These are phyloP conservation scores for Zoanthus gigantus DNA, from an alignment of 92 coral and sea anemone genomes.

Conservation along the genomic window DNA sequence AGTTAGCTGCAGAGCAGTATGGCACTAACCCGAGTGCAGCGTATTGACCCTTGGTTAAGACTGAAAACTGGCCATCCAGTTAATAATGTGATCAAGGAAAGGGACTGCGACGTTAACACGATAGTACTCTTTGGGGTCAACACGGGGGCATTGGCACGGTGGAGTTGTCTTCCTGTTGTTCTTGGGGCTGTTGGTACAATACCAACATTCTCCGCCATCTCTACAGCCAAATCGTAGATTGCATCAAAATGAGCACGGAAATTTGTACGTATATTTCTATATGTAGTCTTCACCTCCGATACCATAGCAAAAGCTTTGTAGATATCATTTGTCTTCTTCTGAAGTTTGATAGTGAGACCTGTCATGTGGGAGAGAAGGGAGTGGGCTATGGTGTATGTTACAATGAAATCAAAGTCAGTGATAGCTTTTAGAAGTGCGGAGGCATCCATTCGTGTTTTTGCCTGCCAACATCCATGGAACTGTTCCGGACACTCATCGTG, in stretches of 20 bases:
- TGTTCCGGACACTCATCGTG: conserved; percentile 64
- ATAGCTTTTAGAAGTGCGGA: conserved; percentile 45
- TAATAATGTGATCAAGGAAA: background rate
- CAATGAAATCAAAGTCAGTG: conserved; percentile 35
- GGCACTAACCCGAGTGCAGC: conserved; percentile 16
- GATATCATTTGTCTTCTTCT: conserved; percentile 60
- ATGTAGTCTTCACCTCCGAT: conserved; percentile 44
- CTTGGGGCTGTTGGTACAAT: background rate
- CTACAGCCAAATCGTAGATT: conserved; percentile 8
- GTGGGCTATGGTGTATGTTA: conserved; percentile 37
- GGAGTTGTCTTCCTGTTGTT: conserved; percentile 37
- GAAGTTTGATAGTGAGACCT: conserved; percentile 58
- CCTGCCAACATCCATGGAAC: conserved; percentile 52
- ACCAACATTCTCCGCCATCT: too few relatives aligned
- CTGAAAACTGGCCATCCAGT: background rate
- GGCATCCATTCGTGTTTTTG: conserved; percentile 49
- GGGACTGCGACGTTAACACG: too few relatives aligned
- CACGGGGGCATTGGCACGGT: conserved; percentile 53
- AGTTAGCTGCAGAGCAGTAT: conserved; percentile 56
- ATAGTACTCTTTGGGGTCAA: background rate
- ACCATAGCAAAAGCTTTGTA: conserved; percentile 45
- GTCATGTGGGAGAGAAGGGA: conserved; percentile 47
- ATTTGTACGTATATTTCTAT: conserved; percentile 13
- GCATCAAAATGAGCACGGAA: conserved; percentile 25
- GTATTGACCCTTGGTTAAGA: background rate